These are phyloP conservation scores for Eretmochelys imbricata DNA, from an alignment of 2,113 vertebrate species.

Conservation along the genomic window DNA sequence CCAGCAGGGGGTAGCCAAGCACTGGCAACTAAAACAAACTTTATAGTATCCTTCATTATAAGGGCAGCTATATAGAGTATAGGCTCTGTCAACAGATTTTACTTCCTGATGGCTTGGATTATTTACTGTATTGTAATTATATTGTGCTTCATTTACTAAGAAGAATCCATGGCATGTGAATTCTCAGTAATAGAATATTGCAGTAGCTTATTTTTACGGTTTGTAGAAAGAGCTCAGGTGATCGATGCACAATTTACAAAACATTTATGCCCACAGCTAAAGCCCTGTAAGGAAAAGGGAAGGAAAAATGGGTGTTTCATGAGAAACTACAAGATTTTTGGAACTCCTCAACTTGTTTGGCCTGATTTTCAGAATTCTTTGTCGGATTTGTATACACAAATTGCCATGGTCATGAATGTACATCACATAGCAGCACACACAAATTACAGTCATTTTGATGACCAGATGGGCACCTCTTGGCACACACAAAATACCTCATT, in stretches of 20 bases:
- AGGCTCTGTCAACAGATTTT: neutral
- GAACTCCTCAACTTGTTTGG: conserved; percentile 29
- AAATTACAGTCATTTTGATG: neutral
- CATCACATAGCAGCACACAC: neutral
- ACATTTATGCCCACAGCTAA: neutral
- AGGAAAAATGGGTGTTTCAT: conserved; percentile 18
- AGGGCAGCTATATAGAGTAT: neutral
- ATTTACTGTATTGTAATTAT: neutral
- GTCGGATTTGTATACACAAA: conserved; percentile 44
- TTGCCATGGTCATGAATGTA: conserved; percentile 69
- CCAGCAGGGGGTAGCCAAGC: conserved; percentile 97
- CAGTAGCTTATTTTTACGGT: neutral
- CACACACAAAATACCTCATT: conserved; percentile 51
- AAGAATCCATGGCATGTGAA: rapidly evolving
- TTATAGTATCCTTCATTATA: neutral
- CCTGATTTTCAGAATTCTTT: neutral
- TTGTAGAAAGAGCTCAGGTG: neutral
- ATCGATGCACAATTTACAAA: conserved; percentile 34
- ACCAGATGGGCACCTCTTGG: conserved; percentile 60
- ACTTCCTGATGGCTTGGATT: neutral
- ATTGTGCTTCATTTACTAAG: neutral
- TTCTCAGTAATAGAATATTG: neutral
- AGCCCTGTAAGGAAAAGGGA: neutral
- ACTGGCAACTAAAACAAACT: conserved; percentile 78
- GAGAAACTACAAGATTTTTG: conserved; percentile 33